Percentiles rank a stretch among this genome's conserved stretches.
Evolutionary conservation across 2,888 invertebrate genomes (phyloP).

Genomic region (Temnothorax unifasciatus): DNA sequence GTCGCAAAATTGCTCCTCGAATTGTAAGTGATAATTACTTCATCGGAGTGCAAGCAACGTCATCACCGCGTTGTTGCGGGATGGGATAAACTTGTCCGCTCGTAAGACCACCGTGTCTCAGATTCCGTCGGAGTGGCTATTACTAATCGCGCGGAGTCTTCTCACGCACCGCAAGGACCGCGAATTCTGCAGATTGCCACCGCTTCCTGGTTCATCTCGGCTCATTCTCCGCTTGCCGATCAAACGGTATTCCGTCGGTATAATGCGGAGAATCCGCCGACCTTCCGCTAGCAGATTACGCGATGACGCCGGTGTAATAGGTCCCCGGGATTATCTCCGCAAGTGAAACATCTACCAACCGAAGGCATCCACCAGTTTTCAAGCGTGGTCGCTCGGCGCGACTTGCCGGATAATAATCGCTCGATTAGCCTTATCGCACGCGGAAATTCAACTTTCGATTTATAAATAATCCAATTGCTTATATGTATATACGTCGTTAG

Average conservation of each 20-base stretch:
- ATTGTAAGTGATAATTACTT: conserved; percentile 69
- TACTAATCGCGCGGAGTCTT: conserved; percentile 67
- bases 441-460: conserved; percentile 16
- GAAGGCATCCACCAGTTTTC: conserved; percentile 45
- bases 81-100: conserved; percentile 44
- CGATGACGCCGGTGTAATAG: conserved; percentile 62
- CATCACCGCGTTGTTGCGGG: conserved; percentile 30
- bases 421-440: conserved; percentile 27
- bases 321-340: conserved; percentile 48
- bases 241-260: conserved; percentile 71
- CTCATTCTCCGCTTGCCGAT: conserved; percentile 68
- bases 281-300: conserved; percentile 63
- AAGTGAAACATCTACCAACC: conserved; percentile 24
- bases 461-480: conserved; percentile 30
- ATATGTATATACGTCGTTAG: not conserved
- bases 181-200: conserved; percentile 76
- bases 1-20: conserved; percentile 54
- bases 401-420: conserved; percentile 39
- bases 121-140: conserved; percentile 71
- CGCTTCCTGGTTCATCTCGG: conserved; percentile 72
- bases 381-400: not conserved
- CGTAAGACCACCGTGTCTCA: conserved; percentile 62
- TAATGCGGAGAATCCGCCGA: conserved; percentile 69
- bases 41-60: conserved; percentile 28
- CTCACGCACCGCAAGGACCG: conserved; percentile 78